phyloP scores from a whole-genome alignment of 2,888 invertebrate species.

The Dicyrtomina minuta region DNA sequence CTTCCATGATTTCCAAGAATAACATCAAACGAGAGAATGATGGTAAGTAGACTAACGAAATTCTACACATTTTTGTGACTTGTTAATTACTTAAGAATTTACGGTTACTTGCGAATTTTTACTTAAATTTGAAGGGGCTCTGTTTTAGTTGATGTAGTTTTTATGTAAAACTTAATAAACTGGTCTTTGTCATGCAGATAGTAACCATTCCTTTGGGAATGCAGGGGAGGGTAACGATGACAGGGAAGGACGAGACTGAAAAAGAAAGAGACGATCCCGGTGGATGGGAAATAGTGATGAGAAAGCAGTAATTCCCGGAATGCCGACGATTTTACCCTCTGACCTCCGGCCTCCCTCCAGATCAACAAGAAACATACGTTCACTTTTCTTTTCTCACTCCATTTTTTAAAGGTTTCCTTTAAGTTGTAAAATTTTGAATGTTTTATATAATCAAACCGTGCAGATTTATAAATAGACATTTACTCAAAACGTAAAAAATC shows the following conservation, averaged over 20 bases:
- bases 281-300: constrained; percentile 93
- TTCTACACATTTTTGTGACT: too few species aligned
- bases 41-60: constrained; percentile 28
- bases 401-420: neutral
- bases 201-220: constrained; percentile 10
- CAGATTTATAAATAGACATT: too few species aligned
- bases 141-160: too few species aligned
- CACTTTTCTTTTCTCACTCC: constrained; percentile 10
- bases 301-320: constrained; percentile 95
- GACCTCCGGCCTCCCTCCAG: constrained; percentile 88
- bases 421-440: neutral
- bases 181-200: constrained; percentile 1
- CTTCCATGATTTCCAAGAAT: neutral
- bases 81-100: too few species aligned
- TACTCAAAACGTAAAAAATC: too few species aligned
- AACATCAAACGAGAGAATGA: constrained; percentile 27
- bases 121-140: too few species aligned
- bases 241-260: constrained; percentile 39
- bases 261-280: constrained; percentile 62
- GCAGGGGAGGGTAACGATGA: constrained; percentile 23
- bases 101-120: too few species aligned
- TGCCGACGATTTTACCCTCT: constrained; percentile 96
- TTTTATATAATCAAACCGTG: too few species aligned
- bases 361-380: constrained; percentile 95
- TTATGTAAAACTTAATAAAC: neutral